Conservation (phyloP, 2,797 vertebrate genomes). For the Tinamus major region DNA sequence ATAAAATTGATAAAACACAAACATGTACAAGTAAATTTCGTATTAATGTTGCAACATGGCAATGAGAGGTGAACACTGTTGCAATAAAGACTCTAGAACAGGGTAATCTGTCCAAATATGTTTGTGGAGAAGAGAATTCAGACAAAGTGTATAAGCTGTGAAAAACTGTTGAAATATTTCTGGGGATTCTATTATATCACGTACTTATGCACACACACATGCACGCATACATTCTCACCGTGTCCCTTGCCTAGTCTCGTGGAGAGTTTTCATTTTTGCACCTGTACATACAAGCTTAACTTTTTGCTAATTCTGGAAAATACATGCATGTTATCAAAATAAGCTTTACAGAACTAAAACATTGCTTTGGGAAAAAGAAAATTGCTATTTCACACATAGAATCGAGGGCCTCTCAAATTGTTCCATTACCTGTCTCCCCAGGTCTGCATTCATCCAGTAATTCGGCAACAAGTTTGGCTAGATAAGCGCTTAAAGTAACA, state of each 20-base stretch:
- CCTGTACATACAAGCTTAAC: neutral
- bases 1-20: neutral
- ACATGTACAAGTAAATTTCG: constrained; percentile 10
- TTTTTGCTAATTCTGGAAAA: neutral
- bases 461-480: neutral
- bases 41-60: neutral
- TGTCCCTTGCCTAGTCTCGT: neutral
- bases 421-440: neutral
- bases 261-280: neutral
- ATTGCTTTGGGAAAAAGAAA: neutral
- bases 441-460: neutral
- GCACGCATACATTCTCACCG: rapidly evolving
- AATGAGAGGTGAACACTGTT: neutral
- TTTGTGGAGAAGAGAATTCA: constrained; percentile 12
- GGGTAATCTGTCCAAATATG: constrained; percentile 39
- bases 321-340: neutral
- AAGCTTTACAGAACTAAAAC: neutral
- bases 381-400: neutral
- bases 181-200: neutral
- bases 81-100: constrained; percentile 5
- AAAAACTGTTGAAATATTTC: neutral
- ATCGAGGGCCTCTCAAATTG: neutral
- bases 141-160: neutral
- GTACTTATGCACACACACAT: neutral
- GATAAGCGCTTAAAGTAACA: neutral